Base-by-base conservation (phyloP, 2,797 vertebrate genomes). In the Silurus aristotelis region DNA sequence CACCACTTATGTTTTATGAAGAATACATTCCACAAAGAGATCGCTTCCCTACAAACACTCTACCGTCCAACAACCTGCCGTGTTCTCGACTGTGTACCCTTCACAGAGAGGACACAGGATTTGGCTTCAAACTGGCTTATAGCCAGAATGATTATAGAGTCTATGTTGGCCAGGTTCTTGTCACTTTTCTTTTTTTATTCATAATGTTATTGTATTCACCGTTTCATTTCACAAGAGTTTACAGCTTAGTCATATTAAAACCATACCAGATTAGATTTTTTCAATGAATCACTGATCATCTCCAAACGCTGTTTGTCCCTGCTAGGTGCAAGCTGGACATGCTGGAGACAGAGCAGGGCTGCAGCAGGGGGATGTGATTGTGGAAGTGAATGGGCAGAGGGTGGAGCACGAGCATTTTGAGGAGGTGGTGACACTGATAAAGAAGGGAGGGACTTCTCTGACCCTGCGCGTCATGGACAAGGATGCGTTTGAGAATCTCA, bases 1-100 rank as follows among this genome's bases (percentile, higher is more conserved):
- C 94, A 85, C 95, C 95, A 0, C 86, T 95, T 86, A 82, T 94
- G 80, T 96, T 95, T 87, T 90, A 90, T 55, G 89, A 95, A 15
- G 88, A 90, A 0, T 63, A n/a, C 64, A 64, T 78, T 84, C 77
- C 77, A 38, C 73, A 60, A 19, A 61, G 25, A 31, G 86, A 87
- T 58, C 38, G 55, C 60, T 73, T 72, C 25, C 70, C 70, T 52
- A 31, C 56, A 70, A 78, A 60, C 63, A 66, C 82, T 27, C 48
- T 60, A 14, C 63, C 27, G 25, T 80, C 72, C 66, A 77, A 82
- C 13, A 85, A 43, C 82, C 86, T 6, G 17, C 72, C 25, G 0
- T 27, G 82, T 22, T 88, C 93, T 56, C 91, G 79, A 2, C 85
- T 86, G 68, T 89, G 84, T 85, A 91, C 87, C 0, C 5, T 92